These are phyloP conservation scores for Anthoscopus minutus DNA, from an alignment of 2,113 vertebrate species.

Conservation along the genomic window DNA sequence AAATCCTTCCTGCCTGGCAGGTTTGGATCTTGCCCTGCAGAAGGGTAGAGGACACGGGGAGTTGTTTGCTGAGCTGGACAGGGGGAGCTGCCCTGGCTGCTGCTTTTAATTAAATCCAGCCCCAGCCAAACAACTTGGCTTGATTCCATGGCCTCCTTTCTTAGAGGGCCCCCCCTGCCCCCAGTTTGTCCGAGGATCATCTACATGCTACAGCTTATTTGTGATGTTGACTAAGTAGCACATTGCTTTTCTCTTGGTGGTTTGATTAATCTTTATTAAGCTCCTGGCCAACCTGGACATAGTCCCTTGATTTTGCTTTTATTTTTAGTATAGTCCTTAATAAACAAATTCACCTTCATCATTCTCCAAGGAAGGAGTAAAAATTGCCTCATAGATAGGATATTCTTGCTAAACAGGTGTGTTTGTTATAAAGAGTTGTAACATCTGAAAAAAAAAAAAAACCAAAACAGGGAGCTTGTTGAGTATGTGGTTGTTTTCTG, in stretches of 20 bases:
- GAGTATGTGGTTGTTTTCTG: not conserved
- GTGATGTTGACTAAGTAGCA: not conserved
- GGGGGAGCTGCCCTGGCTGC: not conserved
- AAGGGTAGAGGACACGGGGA: not conserved
- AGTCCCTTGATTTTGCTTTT: not conserved
- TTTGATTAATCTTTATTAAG: not conserved
- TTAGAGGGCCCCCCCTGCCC: not conserved
- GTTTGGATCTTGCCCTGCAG: not conserved
- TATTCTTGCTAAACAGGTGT: not conserved
- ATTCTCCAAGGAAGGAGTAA: not conserved
- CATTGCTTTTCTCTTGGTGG: not conserved
- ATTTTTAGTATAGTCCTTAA: not conserved
- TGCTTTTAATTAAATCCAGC: constrained; percentile 32
- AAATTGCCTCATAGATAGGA: not conserved
- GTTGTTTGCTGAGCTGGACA: not conserved
- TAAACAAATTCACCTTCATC: not conserved
- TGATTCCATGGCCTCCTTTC: not conserved
- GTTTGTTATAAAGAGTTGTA: not conserved
- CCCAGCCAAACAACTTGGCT: not conserved
- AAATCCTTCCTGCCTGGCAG: not conserved
- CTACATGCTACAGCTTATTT: not conserved
- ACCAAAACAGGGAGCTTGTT: not conserved
- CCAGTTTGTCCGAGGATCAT: not conserved
- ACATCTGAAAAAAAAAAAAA: not conserved
- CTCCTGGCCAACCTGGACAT: not conserved